phyloP scores from a whole-genome alignment of 2,888 invertebrate species.

The Gymnoscelis rufifasciata region DNA sequence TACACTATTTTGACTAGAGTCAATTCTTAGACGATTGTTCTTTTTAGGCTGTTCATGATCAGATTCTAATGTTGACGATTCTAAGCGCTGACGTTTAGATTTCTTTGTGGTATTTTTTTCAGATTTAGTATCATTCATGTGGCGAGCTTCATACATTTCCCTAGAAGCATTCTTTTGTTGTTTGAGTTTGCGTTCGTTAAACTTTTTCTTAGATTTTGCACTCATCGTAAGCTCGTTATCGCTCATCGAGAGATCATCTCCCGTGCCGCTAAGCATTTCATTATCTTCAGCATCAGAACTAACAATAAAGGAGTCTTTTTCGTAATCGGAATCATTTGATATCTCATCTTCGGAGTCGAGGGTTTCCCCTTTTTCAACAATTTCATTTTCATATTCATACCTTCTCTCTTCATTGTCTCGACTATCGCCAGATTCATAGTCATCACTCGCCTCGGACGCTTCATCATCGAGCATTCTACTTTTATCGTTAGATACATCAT shows the following conservation, averaged over 20 bases:
- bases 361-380: constrained; percentile 72
- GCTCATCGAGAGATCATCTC: constrained; percentile 64
- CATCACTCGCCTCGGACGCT: constrained; percentile 61
- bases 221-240: constrained; percentile 67
- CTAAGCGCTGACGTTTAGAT: constrained; percentile 41
- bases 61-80: constrained; percentile 46
- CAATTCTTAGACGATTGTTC: constrained; percentile 50
- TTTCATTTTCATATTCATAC: constrained; percentile 71
- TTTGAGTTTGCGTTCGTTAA: constrained; percentile 58
- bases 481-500: constrained; percentile 31
- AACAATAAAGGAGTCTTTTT: constrained; percentile 77
- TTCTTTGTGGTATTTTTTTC: constrained; percentile 32
- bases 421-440: constrained; percentile 72
- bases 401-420: constrained; percentile 68
- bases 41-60: constrained; percentile 45
- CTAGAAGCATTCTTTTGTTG: constrained; percentile 66
- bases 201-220: constrained; percentile 64
- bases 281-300: constrained; percentile 70
- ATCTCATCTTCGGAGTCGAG: constrained; percentile 68
- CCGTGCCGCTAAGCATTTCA: constrained; percentile 62
- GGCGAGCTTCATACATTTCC: constrained; percentile 69
- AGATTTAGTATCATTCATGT: constrained; percentile 36
- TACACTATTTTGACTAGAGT: constrained; percentile 48
- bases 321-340: constrained; percentile 66
- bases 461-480: constrained; percentile 51